Base-by-base conservation (phyloP, 2,113 vertebrate genomes). In the Gadus chalcogrammus region DNA sequence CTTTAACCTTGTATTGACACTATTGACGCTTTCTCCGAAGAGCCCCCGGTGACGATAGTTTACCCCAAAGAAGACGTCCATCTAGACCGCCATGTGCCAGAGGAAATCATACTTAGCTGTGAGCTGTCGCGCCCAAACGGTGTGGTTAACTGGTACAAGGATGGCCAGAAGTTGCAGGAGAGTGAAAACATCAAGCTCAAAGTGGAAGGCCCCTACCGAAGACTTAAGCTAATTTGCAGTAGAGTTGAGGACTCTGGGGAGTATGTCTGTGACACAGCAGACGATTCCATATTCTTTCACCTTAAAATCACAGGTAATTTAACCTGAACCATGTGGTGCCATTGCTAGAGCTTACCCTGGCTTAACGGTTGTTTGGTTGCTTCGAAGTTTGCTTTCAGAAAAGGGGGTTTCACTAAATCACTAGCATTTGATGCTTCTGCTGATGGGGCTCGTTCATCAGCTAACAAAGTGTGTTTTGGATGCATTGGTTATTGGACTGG, bases 281-380 rank as follows among this genome's bases (percentile, higher is more conserved):
- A 95, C 0, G 94, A 96, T 75, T 95, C 95, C 0, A 95, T 93
- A 83, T 95, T 93, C 87, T 98, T 96, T 82, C 90, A 93, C 0
- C 83, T 99, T 38, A 92, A 75, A 0, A 94, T 99, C 85, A 94
- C 93, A 94, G 97, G 97, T 97, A 81, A 48, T 13, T 48, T 9
- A 48, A 48, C 42, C 42, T 48, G 42, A 48, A 48, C 42, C 7
- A 0, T 48, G 12, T 48, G 42, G 42, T 9, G 2, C 42, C 13
- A 48, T 48, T 1, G 42, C 42, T 48, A 48, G 42, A 48, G 42
- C 42, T 48, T 12, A 48, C 42, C 42, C 42, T 48, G 42, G 42
- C 8, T 48, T 48, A 48, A 48, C 8, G 42, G 42, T 35, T 35
- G 42, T 48, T 2, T 9, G 12, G 12, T 48, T 48, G 42, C 42